Conservation (phyloP, 2,888 invertebrate genomes). For the Chrysomela aeneicollis region DNA sequence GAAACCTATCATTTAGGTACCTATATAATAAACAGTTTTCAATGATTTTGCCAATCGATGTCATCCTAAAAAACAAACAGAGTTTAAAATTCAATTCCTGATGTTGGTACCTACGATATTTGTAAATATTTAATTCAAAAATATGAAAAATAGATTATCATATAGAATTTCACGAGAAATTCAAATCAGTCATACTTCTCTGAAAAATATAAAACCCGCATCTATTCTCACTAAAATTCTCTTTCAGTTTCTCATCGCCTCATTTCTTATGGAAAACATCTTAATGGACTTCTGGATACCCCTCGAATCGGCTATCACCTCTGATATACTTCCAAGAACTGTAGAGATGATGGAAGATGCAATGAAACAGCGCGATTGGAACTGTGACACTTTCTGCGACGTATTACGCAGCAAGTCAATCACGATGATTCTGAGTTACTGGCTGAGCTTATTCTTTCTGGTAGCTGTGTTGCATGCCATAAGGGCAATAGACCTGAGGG, state of each 20-base stretch:
- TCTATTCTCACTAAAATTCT: too few species aligned
- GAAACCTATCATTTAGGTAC: too few species aligned
- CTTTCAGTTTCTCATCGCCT: slow-evolving; percentile 51
- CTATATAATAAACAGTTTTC: too few species aligned
- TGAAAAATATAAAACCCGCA: too few species aligned
- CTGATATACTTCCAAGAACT: slow-evolving; percentile 39
- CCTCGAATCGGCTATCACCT: slow-evolving; percentile 47
- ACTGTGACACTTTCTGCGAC: slow-evolving; percentile 39
- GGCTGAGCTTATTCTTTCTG: slow-evolving; percentile 50
- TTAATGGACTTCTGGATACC: slow-evolving; percentile 58
- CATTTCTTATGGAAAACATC: slow-evolving; percentile 54
- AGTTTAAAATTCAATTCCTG: too few species aligned
- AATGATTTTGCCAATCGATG: too few species aligned
- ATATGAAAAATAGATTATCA: too few species aligned
- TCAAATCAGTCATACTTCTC: too few species aligned
- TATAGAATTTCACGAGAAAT: too few species aligned
- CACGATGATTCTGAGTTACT: slow-evolving; percentile 48
- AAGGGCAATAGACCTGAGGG: slow-evolving; percentile 45
- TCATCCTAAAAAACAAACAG: too few species aligned
- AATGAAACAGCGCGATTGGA: slow-evolving; percentile 39
- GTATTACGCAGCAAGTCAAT: slow-evolving; percentile 45
- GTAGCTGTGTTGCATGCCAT: slow-evolving; percentile 47
- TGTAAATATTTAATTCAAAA: too few species aligned
- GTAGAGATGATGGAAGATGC: slow-evolving; percentile 45
- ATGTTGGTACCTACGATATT: too few species aligned